Conservation (phyloP, 2,113 vertebrate species). For the Fregata magnificens region DNA sequence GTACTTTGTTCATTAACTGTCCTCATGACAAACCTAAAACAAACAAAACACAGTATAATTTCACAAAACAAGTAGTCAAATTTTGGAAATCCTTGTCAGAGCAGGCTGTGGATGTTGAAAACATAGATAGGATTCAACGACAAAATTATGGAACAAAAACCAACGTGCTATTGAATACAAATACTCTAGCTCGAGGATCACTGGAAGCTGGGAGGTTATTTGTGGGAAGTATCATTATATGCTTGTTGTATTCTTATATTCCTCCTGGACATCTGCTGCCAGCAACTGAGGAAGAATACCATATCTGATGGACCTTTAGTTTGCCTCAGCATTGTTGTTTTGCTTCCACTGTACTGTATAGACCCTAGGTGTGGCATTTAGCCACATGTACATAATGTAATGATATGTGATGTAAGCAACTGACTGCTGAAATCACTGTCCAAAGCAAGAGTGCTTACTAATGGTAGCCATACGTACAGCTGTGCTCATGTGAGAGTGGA, state of each 20-base stretch:
- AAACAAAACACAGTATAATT: background rate
- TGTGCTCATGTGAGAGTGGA: background rate
- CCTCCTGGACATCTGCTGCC: background rate
- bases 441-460: background rate
- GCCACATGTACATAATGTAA: accelerated
- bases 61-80: background rate
- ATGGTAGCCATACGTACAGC: background rate
- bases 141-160: background rate
- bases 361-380: background rate
- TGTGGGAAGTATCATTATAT: background rate
- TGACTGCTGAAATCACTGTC: background rate
- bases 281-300: background rate
- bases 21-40: background rate
- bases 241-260: background rate
- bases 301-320: background rate
- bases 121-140: background rate
- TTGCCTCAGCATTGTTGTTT: background rate
- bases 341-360: background rate
- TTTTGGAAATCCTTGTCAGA: background rate
- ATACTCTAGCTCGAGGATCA: background rate
- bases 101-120: background rate
- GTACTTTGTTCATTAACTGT: background rate
- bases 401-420: too few relatives aligned
- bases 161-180: background rate
- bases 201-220: background rate